phyloP scores from a whole-genome alignment of 2,797 vertebrate species.

The Lagocephalus sceleratus region DNA sequence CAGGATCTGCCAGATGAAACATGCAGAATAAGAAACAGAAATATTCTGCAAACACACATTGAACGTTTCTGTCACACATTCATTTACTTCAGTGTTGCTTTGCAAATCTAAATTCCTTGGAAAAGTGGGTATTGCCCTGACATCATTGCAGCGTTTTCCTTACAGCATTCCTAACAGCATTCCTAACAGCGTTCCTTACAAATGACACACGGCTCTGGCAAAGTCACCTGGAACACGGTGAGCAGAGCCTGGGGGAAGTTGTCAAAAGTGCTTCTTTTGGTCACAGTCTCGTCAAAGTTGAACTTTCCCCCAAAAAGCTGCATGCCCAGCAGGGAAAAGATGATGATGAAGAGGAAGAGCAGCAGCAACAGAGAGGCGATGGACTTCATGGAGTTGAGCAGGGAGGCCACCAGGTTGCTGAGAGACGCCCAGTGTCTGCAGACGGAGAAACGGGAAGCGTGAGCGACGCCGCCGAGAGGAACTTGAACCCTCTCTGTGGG shows the following conservation, averaged over 20 bases:
- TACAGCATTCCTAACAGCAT: too few relatives aligned
- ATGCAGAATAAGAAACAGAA: not conserved
- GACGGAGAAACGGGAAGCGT: conserved; percentile 6
- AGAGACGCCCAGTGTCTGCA: conserved; percentile 79
- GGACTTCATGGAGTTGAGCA: conserved; percentile 99
- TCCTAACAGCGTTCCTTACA: too few relatives aligned
- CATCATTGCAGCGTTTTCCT: too few relatives aligned
- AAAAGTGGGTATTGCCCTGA: too few relatives aligned
- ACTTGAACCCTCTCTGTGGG: not conserved
- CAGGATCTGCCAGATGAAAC: conserved; percentile 79
- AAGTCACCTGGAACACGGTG: conserved; percentile 93
- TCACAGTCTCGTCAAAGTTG: conserved; percentile 96
- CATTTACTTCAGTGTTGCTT: too few relatives aligned
- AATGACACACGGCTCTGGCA: not conserved
- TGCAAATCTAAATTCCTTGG: too few relatives aligned
- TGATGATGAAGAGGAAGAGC: conserved; percentile 99
- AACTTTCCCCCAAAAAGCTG: conserved; percentile 98
- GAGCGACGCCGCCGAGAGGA: too few relatives aligned
- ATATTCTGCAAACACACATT: too few relatives aligned
- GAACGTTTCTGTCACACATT: too few relatives aligned
- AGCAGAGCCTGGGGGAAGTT: conserved; percentile 97
- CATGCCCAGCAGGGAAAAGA: conserved; percentile 98
- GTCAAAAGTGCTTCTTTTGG: conserved; percentile 97
- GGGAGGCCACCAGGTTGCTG: conserved; percentile 86
- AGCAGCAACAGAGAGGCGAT: conserved; percentile 95